Conservation (phyloP, 2,797 vertebrate genomes). For the Chloroceryle inda region DNA sequence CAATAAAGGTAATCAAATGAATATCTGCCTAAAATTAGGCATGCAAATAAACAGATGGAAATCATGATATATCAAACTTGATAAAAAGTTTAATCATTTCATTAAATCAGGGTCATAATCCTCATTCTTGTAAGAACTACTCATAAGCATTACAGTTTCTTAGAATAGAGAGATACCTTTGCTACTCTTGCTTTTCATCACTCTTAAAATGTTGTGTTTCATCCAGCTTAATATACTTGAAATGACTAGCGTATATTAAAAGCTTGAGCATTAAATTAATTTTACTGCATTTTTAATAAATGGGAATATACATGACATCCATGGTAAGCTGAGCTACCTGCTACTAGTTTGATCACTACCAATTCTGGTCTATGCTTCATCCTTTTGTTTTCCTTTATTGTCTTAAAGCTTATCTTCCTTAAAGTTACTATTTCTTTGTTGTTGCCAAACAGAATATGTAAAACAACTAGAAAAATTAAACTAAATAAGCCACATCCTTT, state of each 20-base stretch:
- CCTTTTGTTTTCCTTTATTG: not conserved
- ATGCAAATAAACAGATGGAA: not conserved
- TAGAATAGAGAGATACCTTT: not conserved
- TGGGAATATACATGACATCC: not conserved
- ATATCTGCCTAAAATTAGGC: slow-evolving; percentile 2
- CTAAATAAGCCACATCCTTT: not conserved
- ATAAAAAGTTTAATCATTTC: not conserved
- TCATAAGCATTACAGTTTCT: not conserved
- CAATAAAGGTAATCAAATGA: not conserved
- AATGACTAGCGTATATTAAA: not conserved
- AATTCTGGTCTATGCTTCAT: not conserved
- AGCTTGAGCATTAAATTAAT: not conserved
- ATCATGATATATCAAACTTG: not conserved
- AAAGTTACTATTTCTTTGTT: not conserved
- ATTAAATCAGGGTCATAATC: not conserved
- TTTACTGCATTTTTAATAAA: not conserved
- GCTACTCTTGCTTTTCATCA: not conserved
- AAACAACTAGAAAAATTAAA: not conserved
- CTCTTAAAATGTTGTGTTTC: not conserved
- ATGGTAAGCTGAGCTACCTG: not conserved
- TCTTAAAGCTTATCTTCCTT: not conserved
- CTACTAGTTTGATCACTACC: not conserved
- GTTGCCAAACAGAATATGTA: not conserved
- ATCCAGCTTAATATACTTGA: not conserved
- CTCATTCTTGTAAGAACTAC: not conserved